phyloP scores from a whole-genome alignment of 2,113 vertebrate genomes.

The Ardeotis arabs region DNA sequence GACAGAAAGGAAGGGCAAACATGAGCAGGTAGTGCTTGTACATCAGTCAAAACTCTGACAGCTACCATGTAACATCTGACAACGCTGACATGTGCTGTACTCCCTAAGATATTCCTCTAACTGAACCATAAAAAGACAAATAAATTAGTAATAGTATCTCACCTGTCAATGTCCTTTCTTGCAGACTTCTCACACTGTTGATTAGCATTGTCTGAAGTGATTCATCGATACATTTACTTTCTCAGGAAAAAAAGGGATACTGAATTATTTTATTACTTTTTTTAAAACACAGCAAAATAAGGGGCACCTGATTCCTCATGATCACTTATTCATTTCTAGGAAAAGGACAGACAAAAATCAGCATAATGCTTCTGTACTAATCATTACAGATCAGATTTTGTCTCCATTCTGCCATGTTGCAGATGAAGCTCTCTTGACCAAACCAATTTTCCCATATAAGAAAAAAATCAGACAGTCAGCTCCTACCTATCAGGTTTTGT shows the following conservation, averaged over 20 bases:
- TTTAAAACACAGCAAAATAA: constrained; percentile 31
- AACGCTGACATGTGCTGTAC: constrained; percentile 79
- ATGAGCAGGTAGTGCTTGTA: constrained; percentile 77
- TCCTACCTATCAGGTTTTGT: background rate
- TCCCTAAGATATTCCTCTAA: constrained; percentile 79
- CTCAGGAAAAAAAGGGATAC: background rate
- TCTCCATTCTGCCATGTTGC: background rate
- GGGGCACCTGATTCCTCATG: background rate
- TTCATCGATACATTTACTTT: constrained; percentile 63
- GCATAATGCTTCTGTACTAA: constrained; percentile 53
- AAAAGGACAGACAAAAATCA: constrained; percentile 59
- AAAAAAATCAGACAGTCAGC: background rate
- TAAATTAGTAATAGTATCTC: constrained; percentile 90
- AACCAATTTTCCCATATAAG: background rate
- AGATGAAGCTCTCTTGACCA: background rate
- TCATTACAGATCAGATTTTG: constrained; percentile 25
- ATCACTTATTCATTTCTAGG: background rate
- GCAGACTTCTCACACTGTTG: constrained; percentile 69
- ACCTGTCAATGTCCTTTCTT: constrained; percentile 81
- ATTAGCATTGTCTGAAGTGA: constrained; percentile 68
- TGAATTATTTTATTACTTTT: constrained; percentile 28
- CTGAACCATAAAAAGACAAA: constrained; percentile 84
- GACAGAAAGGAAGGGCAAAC: constrained; percentile 85
- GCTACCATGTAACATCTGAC: constrained; percentile 86
- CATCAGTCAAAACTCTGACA: constrained; percentile 89